Base-by-base conservation (phyloP, 2,888 invertebrate species). In the Nemurella pictetii region DNA sequence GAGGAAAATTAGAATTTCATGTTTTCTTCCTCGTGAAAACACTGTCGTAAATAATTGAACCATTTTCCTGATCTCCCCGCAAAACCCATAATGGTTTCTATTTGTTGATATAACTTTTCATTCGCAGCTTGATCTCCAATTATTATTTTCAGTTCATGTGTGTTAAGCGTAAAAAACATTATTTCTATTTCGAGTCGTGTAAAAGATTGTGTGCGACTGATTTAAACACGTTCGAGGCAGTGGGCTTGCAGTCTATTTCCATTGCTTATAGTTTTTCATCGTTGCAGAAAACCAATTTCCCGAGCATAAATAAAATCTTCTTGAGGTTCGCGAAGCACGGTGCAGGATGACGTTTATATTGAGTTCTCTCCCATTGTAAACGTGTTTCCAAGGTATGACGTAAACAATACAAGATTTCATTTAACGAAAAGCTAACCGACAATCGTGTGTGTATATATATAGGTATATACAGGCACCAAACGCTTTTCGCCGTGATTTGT, bases 281-380 rank as follows among this genome's bases (percentile, higher is more conserved):
- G 55, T 20, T 55, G 55, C 55, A 75, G 75, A 75, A 75, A 75
- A 75, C 28, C 75, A 75, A 75, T 75, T 75, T 75, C 75, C 75
- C 75, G 75, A 27, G 75, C 75, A 75, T 55, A 55, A 55, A 55
- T 55, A 55, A 55, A 55, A 55, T 55, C 55, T 55, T 55, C 55
- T 55, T 55, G 55, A 55, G 55, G 55, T 55, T 55, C 55, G 55
- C 55, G 20, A 55, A 55, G 55, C 55, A 55, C 55, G 55, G 20
- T 55, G 55, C n/a, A n/a, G 55, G 55, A 55, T 55, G 55, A 55
- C 55, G 55, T 12, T 55, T 55, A 55, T 55, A 55, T 55, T 55
- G 55, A 55, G 55, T 55, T 55, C 55, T 20, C 55, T 55, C 20
- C 55, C 1, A 3, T 20, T 55, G 55, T 20, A 55, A 55, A 3